Base-by-base conservation (phyloP, 1,140 invertebrate species). In the Caerostris darwini region DNA sequence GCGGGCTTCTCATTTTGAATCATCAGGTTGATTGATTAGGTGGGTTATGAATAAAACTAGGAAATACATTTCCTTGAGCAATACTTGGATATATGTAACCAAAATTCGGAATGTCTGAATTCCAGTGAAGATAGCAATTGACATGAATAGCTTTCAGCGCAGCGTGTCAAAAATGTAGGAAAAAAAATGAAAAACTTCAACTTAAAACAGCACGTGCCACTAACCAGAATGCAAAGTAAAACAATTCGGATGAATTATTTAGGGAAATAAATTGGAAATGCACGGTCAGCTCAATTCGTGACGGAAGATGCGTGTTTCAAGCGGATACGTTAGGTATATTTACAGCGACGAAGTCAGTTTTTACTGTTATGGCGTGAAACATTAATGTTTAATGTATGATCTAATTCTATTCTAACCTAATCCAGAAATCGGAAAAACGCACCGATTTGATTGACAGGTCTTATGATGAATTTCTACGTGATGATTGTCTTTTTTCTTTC, bases 401-500 rank as follows among this genome's bases (percentile, higher is more conserved):
- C 34, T 5, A 50, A 77, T 67, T 67, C 12, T 77, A 83, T 83
- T 58, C 54, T 56, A 58, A 4, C 14, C 54, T 83, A 57, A 58
- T 83, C 82, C 82, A 83, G 82, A 19, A 83, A 83, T 83, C 82
- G 12, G 82, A 83, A 83, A 77, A 83, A 10, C 56, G 82, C n/a
- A 10, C 10, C 57, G 54, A 53, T 83, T 58, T 54, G 82, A 83
- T 83, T 83, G 82, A 57, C 56, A 58, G 7, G 12, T 81, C 82
- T 54, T 53, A 54, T 82, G 53, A 54, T 6, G 77, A 82, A 14
- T 82, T 56, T 17, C n/a, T 57, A 34, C n/a, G 5, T 1, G 82
- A 19, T 58, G 82, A 19, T 58, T 19, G 54, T 83, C n/a, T 77
- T 57, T 77, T 77, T 77, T 77, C 4, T 77, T 5, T 77, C 34